phyloP scores from a whole-genome alignment of 2,888 invertebrate genomes.

The Drosophila hamatofila region DNA sequence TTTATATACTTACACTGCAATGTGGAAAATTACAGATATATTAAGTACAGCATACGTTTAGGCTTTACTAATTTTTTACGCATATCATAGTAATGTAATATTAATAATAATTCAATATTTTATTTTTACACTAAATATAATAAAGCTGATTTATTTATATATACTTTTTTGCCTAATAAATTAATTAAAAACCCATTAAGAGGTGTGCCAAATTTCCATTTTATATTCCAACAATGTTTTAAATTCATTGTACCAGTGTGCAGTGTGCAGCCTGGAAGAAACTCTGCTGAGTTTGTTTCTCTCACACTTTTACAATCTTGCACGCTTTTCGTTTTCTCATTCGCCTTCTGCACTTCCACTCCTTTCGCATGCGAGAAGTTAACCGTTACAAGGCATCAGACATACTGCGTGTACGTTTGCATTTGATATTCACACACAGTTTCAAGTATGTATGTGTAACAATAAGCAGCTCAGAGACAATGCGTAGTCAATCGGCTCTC shows the following conservation, averaged over 20 bases:
- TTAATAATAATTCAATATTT: not conserved
- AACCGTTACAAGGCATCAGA: constrained; percentile 16
- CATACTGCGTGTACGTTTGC: not conserved
- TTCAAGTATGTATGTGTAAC: not conserved
- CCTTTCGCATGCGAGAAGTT: too few species aligned
- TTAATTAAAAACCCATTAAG: not conserved
- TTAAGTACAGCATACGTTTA: constrained; percentile 14
- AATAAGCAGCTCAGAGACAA: too few species aligned
- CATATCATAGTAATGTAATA: not conserved
- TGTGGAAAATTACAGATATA: not conserved
- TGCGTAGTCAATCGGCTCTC: not conserved
- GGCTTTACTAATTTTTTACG: constrained; percentile 4
- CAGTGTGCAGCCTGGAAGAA: constrained; percentile 30
- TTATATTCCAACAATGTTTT: not conserved
- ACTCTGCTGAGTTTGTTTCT: not conserved
- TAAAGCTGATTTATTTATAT: not conserved
- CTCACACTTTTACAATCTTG: not conserved
- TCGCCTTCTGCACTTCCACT: not conserved
- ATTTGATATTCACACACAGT: not conserved
- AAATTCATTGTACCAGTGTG: constrained; percentile 15
- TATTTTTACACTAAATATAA: not conserved
- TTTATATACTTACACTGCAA: not conserved
- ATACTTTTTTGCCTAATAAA: not conserved
- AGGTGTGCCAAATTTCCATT: not conserved
- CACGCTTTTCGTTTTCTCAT: not conserved